These are phyloP conservation scores for Paracyclopina nana DNA, from an alignment of 1,140 invertebrate genomes.

Conservation along the genomic window DNA sequence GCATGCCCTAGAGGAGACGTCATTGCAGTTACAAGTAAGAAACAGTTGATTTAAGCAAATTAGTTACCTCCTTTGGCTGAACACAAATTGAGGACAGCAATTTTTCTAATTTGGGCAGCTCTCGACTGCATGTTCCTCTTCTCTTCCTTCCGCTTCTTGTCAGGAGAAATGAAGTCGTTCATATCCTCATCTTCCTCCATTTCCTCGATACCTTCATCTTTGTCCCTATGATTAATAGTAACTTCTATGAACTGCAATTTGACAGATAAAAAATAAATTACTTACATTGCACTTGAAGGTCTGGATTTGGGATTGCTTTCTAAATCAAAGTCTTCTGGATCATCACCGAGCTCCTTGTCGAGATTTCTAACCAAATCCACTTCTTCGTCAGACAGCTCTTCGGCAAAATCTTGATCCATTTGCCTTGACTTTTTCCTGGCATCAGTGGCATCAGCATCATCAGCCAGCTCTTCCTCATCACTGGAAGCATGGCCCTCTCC, in stretches of 20 bases:
- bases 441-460: constrained; percentile 16
- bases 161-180: too few species aligned
- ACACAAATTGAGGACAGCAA: too few species aligned
- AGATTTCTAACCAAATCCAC: constrained; percentile 1
- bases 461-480: constrained; percentile 13
- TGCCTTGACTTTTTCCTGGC: constrained; percentile 2
- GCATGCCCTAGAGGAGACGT: constrained; percentile 12
- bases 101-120: too few species aligned
- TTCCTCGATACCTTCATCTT: background rate
- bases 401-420: constrained; percentile 11
- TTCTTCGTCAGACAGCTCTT: constrained; percentile 7
- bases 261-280: too few species aligned
- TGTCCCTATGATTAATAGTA: constrained; percentile 5
- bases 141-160: too few species aligned
- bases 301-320: background rate
- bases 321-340: background rate
- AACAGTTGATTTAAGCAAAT: too few species aligned
- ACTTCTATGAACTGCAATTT: background rate
- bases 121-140: too few species aligned
- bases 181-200: constrained; percentile 2
- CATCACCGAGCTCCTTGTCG: constrained; percentile 7
- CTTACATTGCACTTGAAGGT: too few species aligned
- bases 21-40: too few species aligned
- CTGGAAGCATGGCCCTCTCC: background rate
- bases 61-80: too few species aligned